Evolutionary conservation across 2,888 invertebrate species (phyloP), one percentile per base, ranked within the genome.

Genomic region (Zaprionus obscuricornis): DNA sequence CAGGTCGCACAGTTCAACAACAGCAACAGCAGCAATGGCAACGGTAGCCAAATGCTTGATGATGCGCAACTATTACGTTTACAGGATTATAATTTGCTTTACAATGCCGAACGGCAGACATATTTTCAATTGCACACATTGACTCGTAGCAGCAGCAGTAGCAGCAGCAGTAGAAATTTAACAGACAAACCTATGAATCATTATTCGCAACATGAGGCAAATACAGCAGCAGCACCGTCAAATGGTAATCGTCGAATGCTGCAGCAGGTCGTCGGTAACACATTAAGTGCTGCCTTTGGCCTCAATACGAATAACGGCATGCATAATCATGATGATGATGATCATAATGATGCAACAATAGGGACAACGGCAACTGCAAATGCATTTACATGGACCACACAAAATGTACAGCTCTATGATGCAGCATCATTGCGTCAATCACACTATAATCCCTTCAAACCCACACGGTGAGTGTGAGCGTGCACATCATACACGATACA

Each of bases 381-480:
- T n/a, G n/a, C n/a, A n/a, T n/a, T n/a, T n/a, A n/a, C n/a, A n/a
- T n/a, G n/a, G 55, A 64, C 49, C 46, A 77, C 75, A 18, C 85
- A 89, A 54, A 74, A 72, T 39, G 76, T 89, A 37, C 66, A 69
- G 39, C 69, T 89, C 22, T 84, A 88, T 46, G 81, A 89, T 71
- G 76, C 84, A 7, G 64, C 50, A 27, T 88, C 88, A 14, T 70
- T 89, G 74, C 64, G 84, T 20, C 73, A 77, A 34, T 88, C 90
- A 37, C 78, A 66, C 39, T 89, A 79, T 54, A 89, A 88, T 78
- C 88, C 89, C 34, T 86, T 87, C 54, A 81, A 88, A 73, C 89
- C 89, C 36, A 89, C 89, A 2, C 87, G 89, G 90, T 89, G 34
- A 86, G 87, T 74, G n/a, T n/a, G n/a, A n/a, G n/a, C n/a, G n/a